Evolutionary conservation across 2,888 invertebrate genomes (phyloP).

Genomic region (Colostygia pectinataria): DNA sequence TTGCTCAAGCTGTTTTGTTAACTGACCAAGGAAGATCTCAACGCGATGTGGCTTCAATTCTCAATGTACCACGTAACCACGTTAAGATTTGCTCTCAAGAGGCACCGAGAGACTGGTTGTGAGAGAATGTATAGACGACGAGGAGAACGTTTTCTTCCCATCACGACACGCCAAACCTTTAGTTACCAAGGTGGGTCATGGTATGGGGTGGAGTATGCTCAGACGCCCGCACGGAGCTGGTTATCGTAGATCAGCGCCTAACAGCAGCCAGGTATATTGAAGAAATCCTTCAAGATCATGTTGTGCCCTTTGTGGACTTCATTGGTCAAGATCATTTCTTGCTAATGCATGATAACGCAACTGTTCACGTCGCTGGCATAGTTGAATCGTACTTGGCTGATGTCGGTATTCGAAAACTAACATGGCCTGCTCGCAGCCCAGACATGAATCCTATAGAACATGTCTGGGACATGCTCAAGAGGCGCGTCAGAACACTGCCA

Average conservation of each 20-base stretch:
- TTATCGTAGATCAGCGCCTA: not conserved
- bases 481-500: too few relatives aligned
- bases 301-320: not conserved
- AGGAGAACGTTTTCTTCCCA: conserved; percentile 1
- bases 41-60: not conserved
- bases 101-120: not conserved
- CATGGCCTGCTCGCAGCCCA: not conserved
- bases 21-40: not conserved
- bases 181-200: conserved; percentile 6
- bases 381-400: not conserved
- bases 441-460: too few relatives aligned
- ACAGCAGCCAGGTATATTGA: not conserved
- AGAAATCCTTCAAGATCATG: not conserved
- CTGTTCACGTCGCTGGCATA: not conserved
- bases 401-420: not conserved
- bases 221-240: conserved; percentile 12
- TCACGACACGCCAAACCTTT: conserved; percentile 8
- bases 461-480: too few relatives aligned
- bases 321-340: not conserved
- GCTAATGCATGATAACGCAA: conserved; percentile 1
- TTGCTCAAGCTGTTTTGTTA: not conserved
- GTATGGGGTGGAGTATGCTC: conserved; percentile 8
- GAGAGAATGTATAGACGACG: not conserved
- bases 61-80: not conserved
- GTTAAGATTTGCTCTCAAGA: not conserved